Evolutionary conservation across 2,888 invertebrate genomes (phyloP).

Genomic region (Epinotia ramella): DNA sequence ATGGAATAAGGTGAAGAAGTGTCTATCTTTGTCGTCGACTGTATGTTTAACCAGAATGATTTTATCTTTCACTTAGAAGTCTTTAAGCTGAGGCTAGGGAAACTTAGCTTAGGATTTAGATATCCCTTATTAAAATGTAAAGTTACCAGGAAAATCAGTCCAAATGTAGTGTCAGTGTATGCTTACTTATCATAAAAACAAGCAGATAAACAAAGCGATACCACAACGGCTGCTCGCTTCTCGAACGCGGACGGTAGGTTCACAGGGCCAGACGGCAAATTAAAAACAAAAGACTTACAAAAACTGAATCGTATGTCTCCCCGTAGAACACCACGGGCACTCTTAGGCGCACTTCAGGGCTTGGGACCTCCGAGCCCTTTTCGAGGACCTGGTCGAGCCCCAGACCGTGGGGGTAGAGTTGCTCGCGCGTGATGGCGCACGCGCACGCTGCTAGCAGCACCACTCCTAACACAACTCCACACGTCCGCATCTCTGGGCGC

Average conservation of each 20-base stretch:
- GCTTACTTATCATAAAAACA: no score
- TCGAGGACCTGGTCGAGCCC: constrained; percentile 84
- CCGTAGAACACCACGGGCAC: constrained; percentile 93
- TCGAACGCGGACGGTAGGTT: neutral
- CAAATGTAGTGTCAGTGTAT: no score
- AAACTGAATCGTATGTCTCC: constrained; percentile 90
- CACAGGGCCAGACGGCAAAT: neutral
- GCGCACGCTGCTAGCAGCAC: constrained; percentile 65
- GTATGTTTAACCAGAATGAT: no score
- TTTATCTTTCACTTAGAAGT: no score
- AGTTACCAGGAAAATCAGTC: no score
- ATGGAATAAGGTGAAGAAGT: no score
- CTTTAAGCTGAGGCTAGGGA: no score
- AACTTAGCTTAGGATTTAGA: no score
- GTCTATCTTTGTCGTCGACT: no score
- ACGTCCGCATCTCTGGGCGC: constrained; percentile 75
- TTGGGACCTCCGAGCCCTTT: constrained; percentile 86
- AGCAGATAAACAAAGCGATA: no score
- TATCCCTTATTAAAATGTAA: no score
- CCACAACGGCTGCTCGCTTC: no score
- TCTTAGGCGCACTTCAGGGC: constrained; percentile 87
- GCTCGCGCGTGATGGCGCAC: constrained; percentile 78
- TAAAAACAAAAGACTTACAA: constrained; percentile 87
- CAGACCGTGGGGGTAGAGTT: constrained; percentile 86
- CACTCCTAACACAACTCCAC: constrained; percentile 59